Base-by-base conservation (phyloP, 1,140 invertebrate genomes). In the Harpegnathos saltator region DNA sequence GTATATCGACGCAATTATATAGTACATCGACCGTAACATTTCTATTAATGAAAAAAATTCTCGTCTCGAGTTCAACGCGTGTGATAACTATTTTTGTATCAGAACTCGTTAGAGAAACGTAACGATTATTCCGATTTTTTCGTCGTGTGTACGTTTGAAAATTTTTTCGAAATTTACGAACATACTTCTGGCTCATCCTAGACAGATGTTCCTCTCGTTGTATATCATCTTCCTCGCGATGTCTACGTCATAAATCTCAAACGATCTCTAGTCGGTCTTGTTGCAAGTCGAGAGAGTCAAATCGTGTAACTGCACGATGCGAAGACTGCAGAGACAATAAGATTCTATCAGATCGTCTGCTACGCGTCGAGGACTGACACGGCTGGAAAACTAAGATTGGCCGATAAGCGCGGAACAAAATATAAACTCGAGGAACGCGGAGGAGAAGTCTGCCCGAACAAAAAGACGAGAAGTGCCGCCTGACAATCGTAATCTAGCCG, bases 331-430 rank as follows among this genome's bases (percentile, higher is more conserved):
- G 65, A 83, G 80, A 90, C 85, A 88, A 88, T 89, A 85, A 88
- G 69, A 29, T 82, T 71, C 85, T 90, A 90, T 90, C 87, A 85
- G 90, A 90, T 90, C 22, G 75, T 74, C 84, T 83, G 80, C 74
- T 61, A 38, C 72, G 62, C 72, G 62, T 58, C 72, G 68, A 72
- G 48, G 29, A 82, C 86, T 89, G 87, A 88, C 85, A 90, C 83
- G 87, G 82, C 89, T 85, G 63, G 78, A 87, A 88, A 89, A 83
- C 75, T 69, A 74, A 90, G 87, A 90, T 89, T 61, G 15, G 26
- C 62, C 75, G 87, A 90, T 90, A 90, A 75, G 52, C 78, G 73
- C 50, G 71, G 44, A 82, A 75, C 52, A 68, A 33, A 59, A 72
- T 62, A 38, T 15, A 50, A 38, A 50, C 54, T 85, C 68, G 59